Conservation (phyloP, 2,888 invertebrate genomes). For the Tyria jacobaeae region DNA sequence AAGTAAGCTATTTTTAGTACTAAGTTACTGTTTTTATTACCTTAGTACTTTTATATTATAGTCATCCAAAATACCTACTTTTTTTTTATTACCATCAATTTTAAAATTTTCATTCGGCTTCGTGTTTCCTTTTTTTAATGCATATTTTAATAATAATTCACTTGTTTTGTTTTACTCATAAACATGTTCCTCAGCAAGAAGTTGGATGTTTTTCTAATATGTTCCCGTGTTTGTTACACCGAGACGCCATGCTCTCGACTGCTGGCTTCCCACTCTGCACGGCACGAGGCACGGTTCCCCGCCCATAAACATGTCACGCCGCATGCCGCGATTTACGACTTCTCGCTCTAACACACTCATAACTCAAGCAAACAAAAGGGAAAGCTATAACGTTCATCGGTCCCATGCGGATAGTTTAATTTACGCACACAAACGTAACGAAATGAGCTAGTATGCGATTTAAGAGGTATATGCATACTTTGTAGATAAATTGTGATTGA, state of each 20-base stretch:
- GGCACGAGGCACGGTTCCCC: constrained; percentile 76
- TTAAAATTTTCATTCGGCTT: too few species aligned
- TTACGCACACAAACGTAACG: constrained; percentile 81
- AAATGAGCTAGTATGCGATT: constrained; percentile 84
- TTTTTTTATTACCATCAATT: too few species aligned
- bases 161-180: background rate
- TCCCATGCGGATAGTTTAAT: constrained; percentile 86
- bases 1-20: too few species aligned
- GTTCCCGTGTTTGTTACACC: constrained; percentile 22
- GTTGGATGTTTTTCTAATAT: constrained; percentile 19
- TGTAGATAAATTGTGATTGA: constrained; percentile 54
- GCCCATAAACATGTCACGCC: constrained; percentile 87
- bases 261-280: constrained; percentile 73
- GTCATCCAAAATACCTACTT: too few species aligned
- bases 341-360: constrained; percentile 85
- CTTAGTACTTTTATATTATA: too few species aligned
- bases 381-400: constrained; percentile 86
- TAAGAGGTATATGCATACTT: constrained; percentile 59
- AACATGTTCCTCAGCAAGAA: constrained; percentile 4
- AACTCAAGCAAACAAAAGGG: constrained; percentile 85
- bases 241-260: constrained; percentile 83
- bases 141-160: background rate
- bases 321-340: constrained; percentile 82
- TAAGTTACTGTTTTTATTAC: too few species aligned
- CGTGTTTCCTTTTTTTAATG: background rate